phyloP scores from a whole-genome alignment of 2,113 vertebrate species.

The Pagrus major region DNA sequence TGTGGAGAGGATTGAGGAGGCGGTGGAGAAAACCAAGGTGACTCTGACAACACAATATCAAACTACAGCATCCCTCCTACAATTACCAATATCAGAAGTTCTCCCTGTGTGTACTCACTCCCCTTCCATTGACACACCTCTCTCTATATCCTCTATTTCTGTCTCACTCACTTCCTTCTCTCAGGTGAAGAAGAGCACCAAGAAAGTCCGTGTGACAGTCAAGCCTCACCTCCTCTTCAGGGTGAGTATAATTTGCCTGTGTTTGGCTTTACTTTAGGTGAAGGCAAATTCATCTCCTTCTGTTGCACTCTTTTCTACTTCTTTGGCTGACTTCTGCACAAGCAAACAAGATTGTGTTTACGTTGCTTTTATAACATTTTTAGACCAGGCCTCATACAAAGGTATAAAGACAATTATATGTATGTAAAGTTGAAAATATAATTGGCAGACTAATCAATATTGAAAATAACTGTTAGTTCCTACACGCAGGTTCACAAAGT shows the following conservation, averaged over 20 bases:
- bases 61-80: accelerated
- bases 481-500: neutral
- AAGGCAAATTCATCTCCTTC: neutral
- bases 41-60: neutral
- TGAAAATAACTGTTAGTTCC: neutral
- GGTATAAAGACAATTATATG: too few species aligned
- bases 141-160: neutral
- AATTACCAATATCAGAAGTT: too few species aligned
- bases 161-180: conserved; percentile 17
- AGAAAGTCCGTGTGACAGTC: conserved; percentile 97
- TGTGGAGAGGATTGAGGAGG: conserved; percentile 78
- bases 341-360: too few species aligned
- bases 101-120: neutral
- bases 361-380: too few species aligned
- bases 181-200: conserved; percentile 92
- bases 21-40: conserved; percentile 75
- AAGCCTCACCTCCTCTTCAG: conserved; percentile 96
- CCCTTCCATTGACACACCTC: neutral
- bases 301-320: too few species aligned
- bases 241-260: conserved; percentile 82
- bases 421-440: neutral
- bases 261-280: too few species aligned
- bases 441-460: too few species aligned
- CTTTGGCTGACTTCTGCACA: too few species aligned
- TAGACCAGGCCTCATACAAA: too few species aligned